Percentiles rank a stretch among this genome's conserved stretches.
Conservation (phyloP, 2,888 invertebrate species). For the Tanytarsus gracilentus region DNA sequence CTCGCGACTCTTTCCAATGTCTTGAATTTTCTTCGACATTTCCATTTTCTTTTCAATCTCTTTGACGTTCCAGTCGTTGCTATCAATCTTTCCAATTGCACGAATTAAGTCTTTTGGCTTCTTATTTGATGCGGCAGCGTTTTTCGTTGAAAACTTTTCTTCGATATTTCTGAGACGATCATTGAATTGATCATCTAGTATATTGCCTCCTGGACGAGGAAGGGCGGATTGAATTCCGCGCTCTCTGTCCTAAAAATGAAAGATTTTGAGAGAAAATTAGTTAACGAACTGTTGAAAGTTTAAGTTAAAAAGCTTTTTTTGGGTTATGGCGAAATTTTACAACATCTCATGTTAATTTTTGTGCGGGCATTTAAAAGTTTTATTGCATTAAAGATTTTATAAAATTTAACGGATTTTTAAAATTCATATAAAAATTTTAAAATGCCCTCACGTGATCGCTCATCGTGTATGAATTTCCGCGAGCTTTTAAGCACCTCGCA, state of each 20-base stretch:
- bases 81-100: constrained; percentile 81
- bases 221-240: constrained; percentile 41
- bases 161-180: constrained; percentile 62
- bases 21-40: constrained; percentile 42
- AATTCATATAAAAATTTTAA: no score
- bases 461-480: no score
- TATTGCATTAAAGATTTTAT: no score
- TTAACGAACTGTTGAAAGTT: background rate
- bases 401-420: no score
- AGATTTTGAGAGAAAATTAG: background rate
- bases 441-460: no score
- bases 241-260: constrained; percentile 42
- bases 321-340: no score
- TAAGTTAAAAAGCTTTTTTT: background rate
- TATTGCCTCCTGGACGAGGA: constrained; percentile 35
- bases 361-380: no score
- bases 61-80: constrained; percentile 83
- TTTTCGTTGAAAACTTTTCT: constrained; percentile 59
- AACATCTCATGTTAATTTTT: no score
- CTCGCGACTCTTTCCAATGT: constrained; percentile 49
- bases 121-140: constrained; percentile 50
- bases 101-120: constrained; percentile 80
- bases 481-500: no score
- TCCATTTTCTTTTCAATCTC: constrained; percentile 84
- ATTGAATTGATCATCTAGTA: constrained; percentile 41